Evolutionary conservation across 2,797 vertebrate genomes (phyloP).

Genomic region (Pagetopsis macropterus): DNA sequence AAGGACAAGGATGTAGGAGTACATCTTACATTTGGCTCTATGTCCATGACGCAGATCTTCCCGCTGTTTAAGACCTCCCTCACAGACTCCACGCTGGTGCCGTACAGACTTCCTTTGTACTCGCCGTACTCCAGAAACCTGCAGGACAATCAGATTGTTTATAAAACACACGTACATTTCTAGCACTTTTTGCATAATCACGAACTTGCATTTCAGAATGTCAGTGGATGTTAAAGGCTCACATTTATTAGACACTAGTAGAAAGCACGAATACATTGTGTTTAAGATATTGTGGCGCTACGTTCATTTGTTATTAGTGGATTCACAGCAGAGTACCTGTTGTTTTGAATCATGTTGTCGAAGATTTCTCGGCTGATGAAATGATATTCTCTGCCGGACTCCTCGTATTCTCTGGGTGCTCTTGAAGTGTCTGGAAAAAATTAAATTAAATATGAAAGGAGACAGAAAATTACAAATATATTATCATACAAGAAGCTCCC

Average conservation of each 20-base stretch:
- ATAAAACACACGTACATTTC: background rate
- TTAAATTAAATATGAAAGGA: no score
- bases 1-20: background rate
- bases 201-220: background rate
- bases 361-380: constrained; percentile 92
- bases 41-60: constrained; percentile 92
- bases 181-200: background rate
- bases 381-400: constrained; percentile 93
- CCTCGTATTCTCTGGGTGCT: constrained; percentile 89
- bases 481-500: no score
- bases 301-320: background rate
- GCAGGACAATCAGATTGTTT: background rate
- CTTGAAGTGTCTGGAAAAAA: constrained; percentile 89
- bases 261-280: background rate
- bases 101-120: constrained; percentile 91
- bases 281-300: background rate
- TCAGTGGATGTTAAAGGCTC: background rate
- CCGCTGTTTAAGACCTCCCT: constrained; percentile 85
- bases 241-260: no score
- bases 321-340: constrained; percentile 81
- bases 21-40: constrained; percentile 89
- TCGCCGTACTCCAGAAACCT: constrained; percentile 95
- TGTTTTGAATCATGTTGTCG: constrained; percentile 90
- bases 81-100: constrained; percentile 90
- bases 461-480: background rate